Evolutionary conservation across 2,113 vertebrate species (phyloP).

Genomic region (Forbesichthys papilliferus): DNA sequence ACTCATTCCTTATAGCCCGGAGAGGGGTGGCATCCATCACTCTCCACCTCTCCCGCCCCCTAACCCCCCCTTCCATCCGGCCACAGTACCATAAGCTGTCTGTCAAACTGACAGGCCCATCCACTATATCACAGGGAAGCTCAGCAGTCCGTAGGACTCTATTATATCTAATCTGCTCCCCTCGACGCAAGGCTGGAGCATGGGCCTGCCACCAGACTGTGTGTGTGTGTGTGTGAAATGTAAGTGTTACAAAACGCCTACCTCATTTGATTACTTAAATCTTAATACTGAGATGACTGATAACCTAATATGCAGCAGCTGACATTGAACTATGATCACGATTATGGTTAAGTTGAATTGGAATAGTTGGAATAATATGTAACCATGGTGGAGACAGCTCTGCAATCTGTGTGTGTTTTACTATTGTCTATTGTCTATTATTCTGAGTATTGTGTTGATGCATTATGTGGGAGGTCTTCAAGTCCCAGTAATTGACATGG

Average conservation of each 20-base stretch:
- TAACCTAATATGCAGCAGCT: no score
- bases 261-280: no score
- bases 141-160: constrained; percentile 60
- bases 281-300: no score
- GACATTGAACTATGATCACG: no score
- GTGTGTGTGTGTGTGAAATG: not conserved
- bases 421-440: no score
- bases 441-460: no score
- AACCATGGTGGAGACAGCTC: no score
- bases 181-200: constrained; percentile 21
- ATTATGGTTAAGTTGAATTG: no score
- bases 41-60: constrained; percentile 9
- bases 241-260: not conserved
- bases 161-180: constrained; percentile 68
- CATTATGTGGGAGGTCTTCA: no score
- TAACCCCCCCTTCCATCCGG: constrained; percentile 18
- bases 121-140: constrained; percentile 55
- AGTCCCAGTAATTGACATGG: no score
- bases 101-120: constrained; percentile 64
- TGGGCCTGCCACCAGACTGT: constrained; percentile 4
- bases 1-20: constrained; percentile 52
- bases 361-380: no score
- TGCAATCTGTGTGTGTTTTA: no score
- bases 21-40: constrained; percentile 62
- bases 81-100: constrained; percentile 51